Evolutionary conservation across 2,888 invertebrate genomes (phyloP), one percentile per base, ranked within the genome.

Genomic region (Trypoxylon attenuatum): DNA sequence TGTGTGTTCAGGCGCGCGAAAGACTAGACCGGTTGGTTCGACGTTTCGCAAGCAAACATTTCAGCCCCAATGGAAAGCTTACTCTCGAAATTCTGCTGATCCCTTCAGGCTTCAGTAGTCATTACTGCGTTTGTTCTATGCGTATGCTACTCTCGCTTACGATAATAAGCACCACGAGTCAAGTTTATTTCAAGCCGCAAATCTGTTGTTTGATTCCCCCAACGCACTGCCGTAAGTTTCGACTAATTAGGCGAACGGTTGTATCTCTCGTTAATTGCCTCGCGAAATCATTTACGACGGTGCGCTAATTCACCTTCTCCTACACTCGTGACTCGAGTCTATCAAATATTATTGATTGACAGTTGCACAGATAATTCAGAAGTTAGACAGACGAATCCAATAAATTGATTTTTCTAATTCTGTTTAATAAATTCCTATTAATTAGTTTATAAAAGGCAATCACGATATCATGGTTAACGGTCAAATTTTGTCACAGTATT

Each of bases 41-140:
- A 33, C 33, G n/a, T 13, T 76, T 73, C 62, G 55, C 66, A 69
- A 75, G 73, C 77, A 77, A 81, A 81, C 76, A 81, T 80, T 80
- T 13, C 79, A 79, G 69, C 79, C 76, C 75, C 53, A 71, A 75
- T 62, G 78, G 33, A 2, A 75, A 79, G 77, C 65, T 73, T 65
- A 66, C 45, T 64, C 58, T 69, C 65, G 62, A 69, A 73, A 76
- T 81, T 79, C 69, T 71, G 78, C 79, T 79, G 78, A 76, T 79
- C 76, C 80, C 72, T 75, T 76, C 72, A 53, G 73, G 72, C 65
- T 13, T 71, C 68, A 65, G 59, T 69, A 75, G 75, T 78, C 80
- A 74, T 80, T 79, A 79, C 78, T 60, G 56, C 68, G 55, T 77
- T 78, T 62, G n/a, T n/a, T n/a, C n/a, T n/a, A n/a, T n/a, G n/a